Percentiles rank a stretch among this genome's conserved stretches.
Evolutionary conservation across 2,888 invertebrate genomes (phyloP).

Genomic region (Lysandra coridon): DNA sequence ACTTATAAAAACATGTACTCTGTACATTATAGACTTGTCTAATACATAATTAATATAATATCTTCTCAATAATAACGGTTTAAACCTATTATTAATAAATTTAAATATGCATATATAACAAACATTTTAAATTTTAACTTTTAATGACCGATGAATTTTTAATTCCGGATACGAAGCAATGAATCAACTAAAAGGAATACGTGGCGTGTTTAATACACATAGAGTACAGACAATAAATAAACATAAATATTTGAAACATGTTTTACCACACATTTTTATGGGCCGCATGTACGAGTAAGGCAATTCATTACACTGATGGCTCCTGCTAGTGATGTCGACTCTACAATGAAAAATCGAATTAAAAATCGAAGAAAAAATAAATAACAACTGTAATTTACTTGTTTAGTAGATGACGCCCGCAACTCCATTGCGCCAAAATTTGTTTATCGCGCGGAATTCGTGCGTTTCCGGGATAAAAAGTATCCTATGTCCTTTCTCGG

Average conservation of each 20-base stretch:
- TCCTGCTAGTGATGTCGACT: background rate
- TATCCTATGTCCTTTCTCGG: too few species aligned
- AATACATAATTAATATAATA: too few species aligned
- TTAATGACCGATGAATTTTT: background rate
- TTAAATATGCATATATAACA: too few species aligned
- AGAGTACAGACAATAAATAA: conserved; percentile 2
- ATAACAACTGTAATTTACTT: too few species aligned
- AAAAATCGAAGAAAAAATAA: background rate
- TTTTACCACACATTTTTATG: conserved; percentile 59
- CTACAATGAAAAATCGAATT: background rate
- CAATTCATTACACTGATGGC: conserved; percentile 77
- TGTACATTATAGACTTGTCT: too few species aligned
- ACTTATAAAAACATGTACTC: too few species aligned
- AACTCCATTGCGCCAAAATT: too few species aligned
- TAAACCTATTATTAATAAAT: too few species aligned
- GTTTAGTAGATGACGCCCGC: too few species aligned
- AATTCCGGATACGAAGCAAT: background rate
- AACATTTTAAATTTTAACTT: background rate
- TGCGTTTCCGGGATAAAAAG: too few species aligned
- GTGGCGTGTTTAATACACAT: background rate
- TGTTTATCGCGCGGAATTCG: too few species aligned
- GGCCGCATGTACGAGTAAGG: conserved; percentile 45
- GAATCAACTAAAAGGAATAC: conserved; percentile 6
- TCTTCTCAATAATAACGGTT: too few species aligned
- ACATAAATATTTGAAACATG: conserved; percentile 13